Percentiles rank a stretch among this genome's conserved stretches.
Conservation (phyloP, 2,888 invertebrate genomes). For the Pterostichus niger region DNA sequence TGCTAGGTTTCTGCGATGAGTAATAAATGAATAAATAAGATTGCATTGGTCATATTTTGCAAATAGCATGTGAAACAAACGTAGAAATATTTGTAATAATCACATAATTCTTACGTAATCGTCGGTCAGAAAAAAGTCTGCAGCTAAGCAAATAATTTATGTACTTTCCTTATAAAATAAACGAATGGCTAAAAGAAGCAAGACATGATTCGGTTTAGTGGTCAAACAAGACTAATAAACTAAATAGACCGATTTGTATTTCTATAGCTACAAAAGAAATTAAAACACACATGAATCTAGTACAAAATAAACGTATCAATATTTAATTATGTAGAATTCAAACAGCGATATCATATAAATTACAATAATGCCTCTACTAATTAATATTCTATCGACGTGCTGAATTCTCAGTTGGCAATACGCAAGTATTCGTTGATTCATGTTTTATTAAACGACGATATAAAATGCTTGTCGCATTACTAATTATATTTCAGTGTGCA, state of each 20-base stretch:
- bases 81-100: too few species aligned
- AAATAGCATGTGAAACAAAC: too few species aligned
- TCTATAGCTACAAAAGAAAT: conserved; percentile 3
- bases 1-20: too few species aligned
- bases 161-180: conserved; percentile 13
- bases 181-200: neutral
- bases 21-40: too few species aligned
- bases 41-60: too few species aligned
- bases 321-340: conserved; percentile 18
- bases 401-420: conserved; percentile 51
- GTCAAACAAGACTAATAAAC: neutral
- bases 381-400: conserved; percentile 55
- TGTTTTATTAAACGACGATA: conserved; percentile 59
- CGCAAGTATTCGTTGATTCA: conserved; percentile 52
- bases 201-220: neutral
- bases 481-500: conserved; percentile 56
- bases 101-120: too few species aligned
- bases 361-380: conserved; percentile 36
- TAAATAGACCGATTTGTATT: conserved; percentile 4
- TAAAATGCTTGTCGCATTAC: conserved; percentile 47
- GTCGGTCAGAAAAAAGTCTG: neutral
- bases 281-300: neutral
- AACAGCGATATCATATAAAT: conserved; percentile 44
- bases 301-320: neutral
- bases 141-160: neutral